Base-by-base conservation (phyloP, 2,888 invertebrate species). In the Allolobophora icterica region DNA sequence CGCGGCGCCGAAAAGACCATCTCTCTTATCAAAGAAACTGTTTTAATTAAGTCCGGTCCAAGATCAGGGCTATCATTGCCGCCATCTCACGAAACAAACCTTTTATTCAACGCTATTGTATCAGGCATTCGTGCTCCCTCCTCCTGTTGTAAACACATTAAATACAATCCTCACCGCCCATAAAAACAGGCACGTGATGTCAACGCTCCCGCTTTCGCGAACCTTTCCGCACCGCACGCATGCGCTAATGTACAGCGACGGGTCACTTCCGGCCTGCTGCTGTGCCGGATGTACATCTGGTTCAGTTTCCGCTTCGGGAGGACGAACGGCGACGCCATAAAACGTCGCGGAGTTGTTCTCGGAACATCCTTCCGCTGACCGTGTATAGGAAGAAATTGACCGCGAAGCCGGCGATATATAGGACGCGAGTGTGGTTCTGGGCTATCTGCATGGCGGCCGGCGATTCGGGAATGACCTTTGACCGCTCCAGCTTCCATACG, bases 331-430 rank as follows among this genome's bases (percentile, higher is more conserved):
- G 4, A 4, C 87, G 87, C 34, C 4, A 87, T 34, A 87, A 38
- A 87, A 87, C 87, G 15, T 45, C 30, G 58, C 91, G 83, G 19
- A 93, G 92, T 89, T 93, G 93, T 40, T 93, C 91, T 34, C 93
- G 89, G 92, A 93, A 93, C 13, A 93, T 90, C 17, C 91, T 52
- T 21, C 93, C 93, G 33, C 92, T 92, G 58, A 93, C 90, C 11
- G 93, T 93, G 92, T 93, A 93, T 71, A 93, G 92, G 90, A 93
- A 93, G 90, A 93, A 93, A 92, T 93, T 93, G 91, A 92, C 92
- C 33, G 93, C 92, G 89, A 93, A 93, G 0, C 93, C 93, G 21
- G 92, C 90, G 35, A 93, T 92, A 91, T 93, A 93, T n/a, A 93
- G 89, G 17, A 92, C 71, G 35, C 91, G 45, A 8, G 93, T 92